Evolutionary conservation across 2,888 invertebrate genomes (phyloP).

Genomic region (Cheilosia impressa): DNA sequence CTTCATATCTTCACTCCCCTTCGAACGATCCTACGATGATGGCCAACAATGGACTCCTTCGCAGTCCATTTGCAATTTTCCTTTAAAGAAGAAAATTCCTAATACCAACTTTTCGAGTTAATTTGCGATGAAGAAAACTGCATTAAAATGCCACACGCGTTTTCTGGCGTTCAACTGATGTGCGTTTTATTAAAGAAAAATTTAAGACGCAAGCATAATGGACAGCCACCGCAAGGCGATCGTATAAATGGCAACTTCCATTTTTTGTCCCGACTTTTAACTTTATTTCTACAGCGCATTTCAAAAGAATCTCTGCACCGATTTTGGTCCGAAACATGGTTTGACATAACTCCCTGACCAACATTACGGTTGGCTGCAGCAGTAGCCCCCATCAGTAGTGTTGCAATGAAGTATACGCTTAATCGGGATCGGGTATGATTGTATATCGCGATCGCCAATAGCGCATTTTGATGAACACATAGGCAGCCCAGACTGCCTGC

Average conservation of each 20-base stretch:
- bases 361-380: conserved; percentile 19
- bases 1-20: too few relatives aligned
- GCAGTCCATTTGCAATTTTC: conserved; percentile 1
- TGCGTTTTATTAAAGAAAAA: conserved; percentile 46
- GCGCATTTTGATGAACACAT: conserved; percentile 15
- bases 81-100: conserved; percentile 15
- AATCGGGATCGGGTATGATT: conserved; percentile 42
- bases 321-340: conserved; percentile 62
- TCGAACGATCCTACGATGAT: not conserved
- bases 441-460: conserved; percentile 24
- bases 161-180: conserved; percentile 18
- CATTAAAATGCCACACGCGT: conserved; percentile 57
- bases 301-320: conserved; percentile 68
- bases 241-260: conserved; percentile 55
- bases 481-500: not conserved
- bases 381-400: conserved; percentile 26
- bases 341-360: conserved; percentile 69
- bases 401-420: conserved; percentile 49
- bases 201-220: not conserved
- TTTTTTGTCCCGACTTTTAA: conserved; percentile 32
- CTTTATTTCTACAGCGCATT: conserved; percentile 43
- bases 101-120: conserved; percentile 23
- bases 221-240: conserved; percentile 30
- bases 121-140: conserved; percentile 19
- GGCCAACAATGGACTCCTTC: conserved; percentile 5